A percentile compares a stretch with the other conserved stretches of the same genome.
Evolutionary conservation across 2,113 vertebrate genomes (phyloP).

Genomic region (Solea solea): DNA sequence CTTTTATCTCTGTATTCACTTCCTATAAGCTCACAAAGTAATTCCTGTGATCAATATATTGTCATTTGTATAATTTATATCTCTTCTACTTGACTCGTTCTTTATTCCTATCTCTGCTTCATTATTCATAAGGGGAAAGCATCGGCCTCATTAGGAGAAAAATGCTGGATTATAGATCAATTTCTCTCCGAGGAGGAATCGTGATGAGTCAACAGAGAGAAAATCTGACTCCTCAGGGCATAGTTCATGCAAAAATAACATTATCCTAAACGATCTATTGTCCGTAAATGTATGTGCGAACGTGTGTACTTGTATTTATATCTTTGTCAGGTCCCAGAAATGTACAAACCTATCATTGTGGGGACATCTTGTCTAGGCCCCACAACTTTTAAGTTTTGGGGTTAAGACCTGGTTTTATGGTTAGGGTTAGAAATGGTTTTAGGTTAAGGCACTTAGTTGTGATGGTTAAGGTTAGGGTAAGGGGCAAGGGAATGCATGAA

Average conservation of each 20-base stretch:
- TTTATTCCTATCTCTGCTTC: background rate
- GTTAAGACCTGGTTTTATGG: no score
- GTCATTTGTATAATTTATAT: background rate
- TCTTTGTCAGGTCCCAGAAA: no score
- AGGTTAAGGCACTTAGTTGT: no score
- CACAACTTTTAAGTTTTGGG: no score
- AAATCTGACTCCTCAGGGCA: background rate
- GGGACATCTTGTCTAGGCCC: no score
- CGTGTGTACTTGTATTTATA: no score
- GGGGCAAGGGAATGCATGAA: no score
- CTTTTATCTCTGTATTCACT: background rate
- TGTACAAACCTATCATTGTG: background rate
- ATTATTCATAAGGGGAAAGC: conserved; percentile 30
- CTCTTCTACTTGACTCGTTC: background rate
- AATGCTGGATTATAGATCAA: conserved; percentile 13
- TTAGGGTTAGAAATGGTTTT: no score
- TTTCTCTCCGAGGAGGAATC: conserved; percentile 11
- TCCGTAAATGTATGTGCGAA: background rate
- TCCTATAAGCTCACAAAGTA: background rate
- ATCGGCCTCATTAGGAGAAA: conserved; percentile 10
- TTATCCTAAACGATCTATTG: background rate
- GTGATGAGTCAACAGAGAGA: conserved; percentile 13
- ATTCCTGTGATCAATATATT: conserved; percentile 1
- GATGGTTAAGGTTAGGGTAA: no score
- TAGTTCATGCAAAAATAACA: background rate